A percentile compares a stretch with the other conserved stretches of the same genome.
Conservation (phyloP, 2,113 vertebrate species). For the Megaceryle maxima region DNA sequence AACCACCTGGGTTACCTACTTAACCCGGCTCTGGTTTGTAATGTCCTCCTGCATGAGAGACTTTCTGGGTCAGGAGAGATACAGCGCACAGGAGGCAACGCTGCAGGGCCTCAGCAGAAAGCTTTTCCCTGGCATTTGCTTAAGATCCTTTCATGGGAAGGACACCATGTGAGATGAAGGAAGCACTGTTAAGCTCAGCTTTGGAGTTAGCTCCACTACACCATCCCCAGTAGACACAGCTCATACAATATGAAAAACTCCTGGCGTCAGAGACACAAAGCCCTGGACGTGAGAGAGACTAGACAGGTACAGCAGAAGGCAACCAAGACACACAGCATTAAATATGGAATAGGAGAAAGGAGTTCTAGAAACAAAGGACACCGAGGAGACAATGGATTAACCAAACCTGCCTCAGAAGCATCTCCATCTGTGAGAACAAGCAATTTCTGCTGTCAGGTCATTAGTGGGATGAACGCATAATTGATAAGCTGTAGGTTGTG, state of each 20-base stretch:
- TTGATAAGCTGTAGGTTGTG: background rate
- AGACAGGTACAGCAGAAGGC: background rate
- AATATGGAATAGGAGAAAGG: background rate
- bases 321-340: background rate
- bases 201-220: background rate
- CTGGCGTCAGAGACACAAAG: background rate
- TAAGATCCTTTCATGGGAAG: background rate
- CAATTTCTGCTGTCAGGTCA: background rate
- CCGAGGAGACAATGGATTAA: background rate
- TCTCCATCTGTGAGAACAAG: background rate
- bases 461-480: slow-evolving; percentile 46
- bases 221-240: background rate
- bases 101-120: background rate
- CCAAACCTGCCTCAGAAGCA: background rate
- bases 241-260: background rate
- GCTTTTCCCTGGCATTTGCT: background rate
- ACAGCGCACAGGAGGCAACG: background rate
- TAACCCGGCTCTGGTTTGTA: background rate
- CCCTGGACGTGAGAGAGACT: background rate
- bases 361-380: background rate
- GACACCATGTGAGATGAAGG: background rate
- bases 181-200: background rate
- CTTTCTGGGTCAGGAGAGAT: slow-evolving; percentile 21
- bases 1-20: background rate
- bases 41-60: background rate